These are phyloP conservation scores for Drosophila tropicalis DNA, from an alignment of 1,140 invertebrate species.

Conservation along the genomic window DNA sequence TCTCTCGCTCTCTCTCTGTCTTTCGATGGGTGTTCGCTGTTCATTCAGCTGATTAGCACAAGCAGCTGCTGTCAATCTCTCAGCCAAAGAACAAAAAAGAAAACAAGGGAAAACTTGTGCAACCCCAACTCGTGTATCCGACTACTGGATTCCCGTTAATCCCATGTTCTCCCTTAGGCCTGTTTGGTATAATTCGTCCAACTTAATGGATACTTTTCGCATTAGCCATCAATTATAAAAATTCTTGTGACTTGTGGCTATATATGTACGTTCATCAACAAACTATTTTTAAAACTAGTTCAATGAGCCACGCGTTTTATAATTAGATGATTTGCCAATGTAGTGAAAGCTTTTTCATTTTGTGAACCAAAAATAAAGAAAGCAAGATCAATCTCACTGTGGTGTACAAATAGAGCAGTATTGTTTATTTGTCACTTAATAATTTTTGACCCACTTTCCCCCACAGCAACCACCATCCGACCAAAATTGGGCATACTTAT, in stretches of 20 bases:
- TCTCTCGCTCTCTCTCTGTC: no score
- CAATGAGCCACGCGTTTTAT: slow-evolving; percentile 76
- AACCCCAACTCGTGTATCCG: not conserved
- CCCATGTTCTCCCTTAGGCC: not conserved
- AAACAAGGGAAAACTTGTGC: slow-evolving; percentile 14
- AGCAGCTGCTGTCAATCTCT: slow-evolving; percentile 48
- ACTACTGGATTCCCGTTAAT: not conserved
- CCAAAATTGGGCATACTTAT: slow-evolving; percentile 49
- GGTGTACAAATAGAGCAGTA: slow-evolving; percentile 39
- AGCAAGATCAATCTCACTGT: slow-evolving; percentile 27
- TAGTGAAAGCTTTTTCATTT: slow-evolving; percentile 14
- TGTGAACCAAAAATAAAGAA: not conserved
- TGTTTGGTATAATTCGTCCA: not conserved
- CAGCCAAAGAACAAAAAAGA: slow-evolving; percentile 20
- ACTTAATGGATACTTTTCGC: not conserved
- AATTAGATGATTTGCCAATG: slow-evolving; percentile 67
- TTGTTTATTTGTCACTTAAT: slow-evolving; percentile 56
- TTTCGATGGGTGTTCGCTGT: slow-evolving; percentile 12
- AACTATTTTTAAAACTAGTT: slow-evolving; percentile 59
- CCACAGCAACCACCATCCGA: slow-evolving; percentile 20
- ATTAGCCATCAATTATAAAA: slow-evolving; percentile 44
- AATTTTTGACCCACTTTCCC: slow-evolving; percentile 74
- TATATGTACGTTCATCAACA: slow-evolving; percentile 58
- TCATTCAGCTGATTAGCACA: slow-evolving; percentile 61
- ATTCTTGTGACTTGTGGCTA: slow-evolving; percentile 44